Percentiles rank a stretch among this genome's conserved stretches.
phyloP scores from a whole-genome alignment of 2,113 vertebrate species.

The Leptobrachium ailaonicum region DNA sequence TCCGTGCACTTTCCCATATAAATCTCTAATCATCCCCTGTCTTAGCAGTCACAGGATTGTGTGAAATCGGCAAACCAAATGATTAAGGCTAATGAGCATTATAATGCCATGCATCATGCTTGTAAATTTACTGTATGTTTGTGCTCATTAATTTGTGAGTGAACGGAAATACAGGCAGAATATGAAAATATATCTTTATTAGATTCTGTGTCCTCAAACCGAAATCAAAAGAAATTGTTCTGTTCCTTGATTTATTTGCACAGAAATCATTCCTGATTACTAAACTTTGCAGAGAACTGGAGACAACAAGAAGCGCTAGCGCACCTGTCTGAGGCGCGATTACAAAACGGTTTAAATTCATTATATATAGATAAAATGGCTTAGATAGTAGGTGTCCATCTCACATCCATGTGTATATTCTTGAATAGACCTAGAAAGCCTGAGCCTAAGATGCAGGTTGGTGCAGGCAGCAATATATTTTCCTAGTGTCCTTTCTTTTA shows the following conservation, averaged over 20 bases:
- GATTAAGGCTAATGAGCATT: constrained; percentile 38
- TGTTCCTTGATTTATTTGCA: neutral
- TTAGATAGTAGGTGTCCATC: too few relatives aligned
- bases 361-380: too few relatives aligned
- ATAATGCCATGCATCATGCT: constrained; percentile 11
- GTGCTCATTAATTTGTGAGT: constrained; percentile 27
- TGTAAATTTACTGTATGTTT: constrained; percentile 25
- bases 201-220: neutral
- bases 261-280: constrained; percentile 28
- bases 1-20: neutral
- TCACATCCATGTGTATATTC: too few relatives aligned
- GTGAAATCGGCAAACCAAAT: constrained; percentile 6
- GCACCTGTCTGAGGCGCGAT: too few relatives aligned
- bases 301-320: too few relatives aligned
- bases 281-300: neutral
- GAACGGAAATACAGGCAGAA: neutral
- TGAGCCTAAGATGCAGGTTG: too few relatives aligned
- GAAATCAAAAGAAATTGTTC: neutral
- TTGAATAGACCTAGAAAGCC: too few relatives aligned
- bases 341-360: too few relatives aligned
- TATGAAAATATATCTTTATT: constrained; percentile 1
- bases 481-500: too few relatives aligned
- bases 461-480: too few relatives aligned
- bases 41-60: neutral
- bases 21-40: constrained; percentile 17